Conservation (phyloP, 2,797 vertebrate species). For the Alca torda region DNA sequence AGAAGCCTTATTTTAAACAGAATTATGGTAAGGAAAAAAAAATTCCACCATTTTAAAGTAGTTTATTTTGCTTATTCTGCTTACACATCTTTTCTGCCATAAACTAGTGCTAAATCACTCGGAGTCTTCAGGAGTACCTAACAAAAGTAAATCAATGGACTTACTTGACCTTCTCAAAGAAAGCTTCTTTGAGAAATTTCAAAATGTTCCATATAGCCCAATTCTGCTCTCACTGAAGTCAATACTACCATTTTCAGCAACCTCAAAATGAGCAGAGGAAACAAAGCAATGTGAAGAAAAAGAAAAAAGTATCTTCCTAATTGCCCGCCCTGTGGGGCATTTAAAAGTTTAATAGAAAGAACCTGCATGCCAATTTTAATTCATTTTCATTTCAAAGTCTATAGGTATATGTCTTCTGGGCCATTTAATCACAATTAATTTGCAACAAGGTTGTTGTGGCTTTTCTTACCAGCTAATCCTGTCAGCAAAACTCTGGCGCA, state of each 20-base stretch:
- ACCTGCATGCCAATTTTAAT: neutral
- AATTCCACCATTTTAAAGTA: fast-evolving
- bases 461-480: neutral
- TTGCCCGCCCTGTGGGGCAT: neutral
- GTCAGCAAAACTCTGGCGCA: neutral
- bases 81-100: neutral
- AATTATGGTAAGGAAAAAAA: neutral
- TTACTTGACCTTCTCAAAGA: neutral
- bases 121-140: neutral
- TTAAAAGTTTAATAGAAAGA: neutral
- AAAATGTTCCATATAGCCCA: neutral
- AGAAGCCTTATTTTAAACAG: neutral
- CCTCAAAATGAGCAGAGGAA: neutral
- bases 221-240: neutral
- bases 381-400: neutral
- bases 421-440: neutral
- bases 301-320: neutral
- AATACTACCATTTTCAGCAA: neutral
- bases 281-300: neutral
- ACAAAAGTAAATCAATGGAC: neutral
- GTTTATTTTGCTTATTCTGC: neutral
- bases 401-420: neutral
- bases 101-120: neutral
- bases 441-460: neutral
- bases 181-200: neutral